Evolutionary conservation across 1,140 invertebrate genomes (phyloP).

Genomic region (Papilio xuthus): DNA sequence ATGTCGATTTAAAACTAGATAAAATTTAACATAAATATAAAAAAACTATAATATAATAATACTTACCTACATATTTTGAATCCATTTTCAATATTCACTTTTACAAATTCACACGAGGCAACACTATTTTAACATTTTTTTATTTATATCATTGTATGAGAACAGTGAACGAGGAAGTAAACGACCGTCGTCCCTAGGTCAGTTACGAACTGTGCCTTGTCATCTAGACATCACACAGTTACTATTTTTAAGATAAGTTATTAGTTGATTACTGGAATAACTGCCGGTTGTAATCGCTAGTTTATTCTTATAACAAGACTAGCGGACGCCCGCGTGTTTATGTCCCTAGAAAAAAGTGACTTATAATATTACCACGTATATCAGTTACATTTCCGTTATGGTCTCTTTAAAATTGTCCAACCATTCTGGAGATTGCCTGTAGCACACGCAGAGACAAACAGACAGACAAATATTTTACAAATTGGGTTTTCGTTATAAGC

Average conservation of each 20-base stretch:
- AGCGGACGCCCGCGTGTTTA: not conserved
- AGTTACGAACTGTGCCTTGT: slow-evolving; percentile 31
- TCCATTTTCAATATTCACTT: not conserved
- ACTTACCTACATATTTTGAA: not conserved
- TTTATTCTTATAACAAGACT: not conserved
- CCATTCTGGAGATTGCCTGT: too few species aligned
- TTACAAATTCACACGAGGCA: not conserved
- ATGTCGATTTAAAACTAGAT: too few species aligned
- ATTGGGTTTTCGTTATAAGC: too few species aligned
- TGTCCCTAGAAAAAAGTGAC: too few species aligned
- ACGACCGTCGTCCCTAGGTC: slow-evolving; percentile 30
- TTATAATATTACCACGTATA: too few species aligned
- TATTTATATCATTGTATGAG: not conserved
- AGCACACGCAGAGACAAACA: too few species aligned
- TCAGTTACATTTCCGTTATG: too few species aligned
- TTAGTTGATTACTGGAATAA: slow-evolving; percentile 18
- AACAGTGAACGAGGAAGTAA: slow-evolving; percentile 21
- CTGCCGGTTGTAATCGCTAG: not conserved
- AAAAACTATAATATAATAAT: too few species aligned
- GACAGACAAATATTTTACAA: too few species aligned
- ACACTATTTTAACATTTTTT: not conserved
- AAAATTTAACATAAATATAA: too few species aligned
- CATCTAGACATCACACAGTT: slow-evolving; percentile 30
- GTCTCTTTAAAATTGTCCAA: too few species aligned
- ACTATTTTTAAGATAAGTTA: slow-evolving; percentile 31